phyloP scores from a whole-genome alignment of 2,797 vertebrate species.

The Bradypodion pumilum region DNA sequence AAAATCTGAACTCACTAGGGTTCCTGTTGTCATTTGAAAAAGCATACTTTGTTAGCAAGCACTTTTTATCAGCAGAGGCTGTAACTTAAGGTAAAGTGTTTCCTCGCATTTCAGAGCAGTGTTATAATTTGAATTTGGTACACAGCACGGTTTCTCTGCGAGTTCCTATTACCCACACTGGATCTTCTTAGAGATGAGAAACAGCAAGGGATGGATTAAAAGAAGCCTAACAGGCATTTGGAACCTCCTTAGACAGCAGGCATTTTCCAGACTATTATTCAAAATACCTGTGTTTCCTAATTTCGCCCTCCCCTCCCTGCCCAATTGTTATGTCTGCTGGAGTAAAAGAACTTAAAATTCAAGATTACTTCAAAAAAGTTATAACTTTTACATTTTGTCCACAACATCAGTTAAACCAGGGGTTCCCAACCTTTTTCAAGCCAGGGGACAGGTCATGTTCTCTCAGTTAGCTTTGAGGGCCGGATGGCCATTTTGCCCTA shows the following conservation, averaged over 20 bases:
- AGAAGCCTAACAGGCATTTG: background rate
- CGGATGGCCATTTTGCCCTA: no score
- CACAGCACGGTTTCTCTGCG: background rate
- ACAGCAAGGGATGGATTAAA: background rate
- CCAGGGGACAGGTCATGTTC: no score
- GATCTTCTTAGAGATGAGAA: conserved; percentile 30
- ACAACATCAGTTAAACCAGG: background rate
- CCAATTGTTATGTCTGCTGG: background rate
- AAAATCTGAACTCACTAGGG: background rate
- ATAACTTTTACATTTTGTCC: background rate
- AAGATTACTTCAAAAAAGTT: background rate
- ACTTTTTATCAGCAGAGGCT: conserved; percentile 16
- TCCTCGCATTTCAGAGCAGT: conserved; percentile 13
- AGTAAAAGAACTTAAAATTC: background rate
- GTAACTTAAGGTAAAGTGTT: background rate
- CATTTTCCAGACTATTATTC: background rate
- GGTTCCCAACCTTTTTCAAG: no score
- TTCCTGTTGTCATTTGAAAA: conserved; percentile 17
- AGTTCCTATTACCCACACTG: conserved; percentile 13
- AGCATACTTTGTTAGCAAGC: conserved; percentile 10
- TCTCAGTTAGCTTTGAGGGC: no score
- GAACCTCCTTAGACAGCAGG: background rate
- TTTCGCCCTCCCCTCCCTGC: background rate
- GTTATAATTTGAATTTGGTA: conserved; percentile 36
- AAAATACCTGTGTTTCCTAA: background rate